Evolutionary conservation across 2,113 vertebrate genomes (phyloP).

Genomic region (Myanophis thanlyinensis): DNA sequence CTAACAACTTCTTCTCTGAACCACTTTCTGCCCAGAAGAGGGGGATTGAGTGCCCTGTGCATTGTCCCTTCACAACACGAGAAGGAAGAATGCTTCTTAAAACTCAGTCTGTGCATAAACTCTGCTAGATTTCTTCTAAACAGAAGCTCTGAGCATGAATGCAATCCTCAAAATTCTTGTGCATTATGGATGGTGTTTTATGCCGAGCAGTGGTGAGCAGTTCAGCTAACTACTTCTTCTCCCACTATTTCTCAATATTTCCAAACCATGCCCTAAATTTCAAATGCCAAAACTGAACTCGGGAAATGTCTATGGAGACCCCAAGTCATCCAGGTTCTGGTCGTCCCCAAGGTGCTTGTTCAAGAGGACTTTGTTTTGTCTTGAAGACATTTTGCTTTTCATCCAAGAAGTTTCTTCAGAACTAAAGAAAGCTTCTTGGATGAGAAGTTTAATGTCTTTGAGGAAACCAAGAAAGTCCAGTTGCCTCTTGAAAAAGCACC

Average conservation of each 20-base stretch:
- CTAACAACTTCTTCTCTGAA: slow-evolving; percentile 34
- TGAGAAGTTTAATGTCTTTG: background rate
- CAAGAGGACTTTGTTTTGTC: no score
- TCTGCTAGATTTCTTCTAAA: slow-evolving; percentile 15
- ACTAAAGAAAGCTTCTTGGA: no score
- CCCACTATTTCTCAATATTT: background rate
- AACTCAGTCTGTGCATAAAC: slow-evolving; percentile 13
- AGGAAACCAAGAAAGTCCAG: background rate
- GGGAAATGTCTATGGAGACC: background rate
- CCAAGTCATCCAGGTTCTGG: no score
- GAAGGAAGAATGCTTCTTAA: slow-evolving; percentile 18
- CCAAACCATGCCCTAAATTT: background rate
- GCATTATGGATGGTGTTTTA: slow-evolving; percentile 25
- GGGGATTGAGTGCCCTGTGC: background rate
- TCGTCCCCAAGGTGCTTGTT: no score
- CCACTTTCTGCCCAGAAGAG: background rate
- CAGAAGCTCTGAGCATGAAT: background rate
- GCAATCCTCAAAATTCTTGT: slow-evolving; percentile 18
- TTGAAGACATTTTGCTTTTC: background rate
- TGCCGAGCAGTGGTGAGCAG: slow-evolving; percentile 18
- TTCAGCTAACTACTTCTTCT: slow-evolving; percentile 1
- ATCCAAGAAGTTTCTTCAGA: background rate
- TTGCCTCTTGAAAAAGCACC: background rate
- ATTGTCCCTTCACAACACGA: background rate
- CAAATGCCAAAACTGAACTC: background rate